Base-by-base conservation (phyloP, 2,797 vertebrate genomes). In the Poecilia wingei region DNA sequence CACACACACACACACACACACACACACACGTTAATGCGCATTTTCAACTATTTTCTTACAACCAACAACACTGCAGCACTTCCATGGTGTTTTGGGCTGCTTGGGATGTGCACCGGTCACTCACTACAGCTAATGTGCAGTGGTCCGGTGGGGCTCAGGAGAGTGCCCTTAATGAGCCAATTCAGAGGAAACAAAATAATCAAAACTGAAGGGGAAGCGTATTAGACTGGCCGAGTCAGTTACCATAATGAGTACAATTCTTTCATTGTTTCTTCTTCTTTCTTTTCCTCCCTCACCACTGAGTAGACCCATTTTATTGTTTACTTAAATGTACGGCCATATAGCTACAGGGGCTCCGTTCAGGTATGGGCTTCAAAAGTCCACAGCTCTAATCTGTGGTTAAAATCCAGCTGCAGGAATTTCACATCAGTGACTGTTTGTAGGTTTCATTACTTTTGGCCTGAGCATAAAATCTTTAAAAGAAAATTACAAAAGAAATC, bases 281-380 rank as follows among this genome's bases (percentile, higher is more conserved):
- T 31, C 9, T 20, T 72, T 73, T 72, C 9, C 55, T 77, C 53
- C 55, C 51, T 75, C 51, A 2, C 74, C 31, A 49, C 78, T 80
- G 49, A 89, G 73, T 68, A 59, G 55, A 74, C 75, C 82, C 74
- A 45, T 84, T 89, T 81, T 70, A 78, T 53, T 78, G 71, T 87
- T 86, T 78, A 83, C 74, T 83, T 80, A 69, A 70, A 87, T 83
- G 81, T 76, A 70, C 25, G 28, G 49, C 79, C 82, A 75, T 83
- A 75, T 81, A 77, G 89, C 93, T 85, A 85, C 86, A 75, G 89
- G 89, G 86, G 80, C 82, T 81, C 91, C 74, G 76, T 89, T 87
- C 86, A 74, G 28, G 57, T 83, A 84, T 8, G 39, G 28, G 80
- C 79, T 87, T 86, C 77, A 85, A 82, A 90, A 89, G 82, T 90